A percentile compares a stretch with the other conserved stretches of the same genome.
Conservation (phyloP, 2,888 invertebrate genomes). For the Melanchra persicariae region DNA sequence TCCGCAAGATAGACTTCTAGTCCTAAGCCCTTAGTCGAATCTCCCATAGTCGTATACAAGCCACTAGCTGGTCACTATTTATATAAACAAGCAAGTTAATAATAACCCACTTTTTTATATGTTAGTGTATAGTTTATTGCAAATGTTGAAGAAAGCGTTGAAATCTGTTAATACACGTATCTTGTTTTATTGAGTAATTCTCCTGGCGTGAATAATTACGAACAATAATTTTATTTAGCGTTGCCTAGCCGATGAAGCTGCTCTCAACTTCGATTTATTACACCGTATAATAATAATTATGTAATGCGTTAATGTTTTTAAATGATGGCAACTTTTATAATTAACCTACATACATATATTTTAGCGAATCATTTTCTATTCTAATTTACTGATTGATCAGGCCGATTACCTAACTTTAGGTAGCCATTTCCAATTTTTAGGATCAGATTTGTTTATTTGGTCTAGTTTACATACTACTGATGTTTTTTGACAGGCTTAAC, state of each 20-base stretch:
- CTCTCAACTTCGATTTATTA: conserved; percentile 35
- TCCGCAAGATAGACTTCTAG: background rate
- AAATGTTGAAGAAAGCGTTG: conserved; percentile 64
- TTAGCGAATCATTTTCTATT: conserved; percentile 41
- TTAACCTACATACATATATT: conserved; percentile 55
- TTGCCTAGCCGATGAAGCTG: conserved; percentile 33
- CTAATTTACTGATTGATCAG: conserved; percentile 18
- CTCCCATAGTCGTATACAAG: background rate
- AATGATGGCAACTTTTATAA: conserved; percentile 28
- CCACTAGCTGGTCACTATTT: conserved; percentile 12
- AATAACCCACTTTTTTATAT: conserved; percentile 47
- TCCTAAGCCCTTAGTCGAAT: background rate
- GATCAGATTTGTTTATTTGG: background rate
- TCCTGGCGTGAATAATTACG: conserved; percentile 53
- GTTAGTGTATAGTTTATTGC: conserved; percentile 43
- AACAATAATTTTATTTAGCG: conserved; percentile 48
- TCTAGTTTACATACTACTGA: background rate
- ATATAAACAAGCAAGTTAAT: conserved; percentile 24
- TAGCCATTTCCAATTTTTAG: conserved; percentile 6
- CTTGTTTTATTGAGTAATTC: conserved; percentile 64
- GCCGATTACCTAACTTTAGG: conserved; percentile 19
- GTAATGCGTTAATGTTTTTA: conserved; percentile 44
- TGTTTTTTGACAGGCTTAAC: background rate
- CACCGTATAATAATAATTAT: conserved; percentile 50
- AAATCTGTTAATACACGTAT: conserved; percentile 51